Evolutionary conservation across 2,888 invertebrate species (phyloP).

Genomic region (Microctonus aethiopoides): DNA sequence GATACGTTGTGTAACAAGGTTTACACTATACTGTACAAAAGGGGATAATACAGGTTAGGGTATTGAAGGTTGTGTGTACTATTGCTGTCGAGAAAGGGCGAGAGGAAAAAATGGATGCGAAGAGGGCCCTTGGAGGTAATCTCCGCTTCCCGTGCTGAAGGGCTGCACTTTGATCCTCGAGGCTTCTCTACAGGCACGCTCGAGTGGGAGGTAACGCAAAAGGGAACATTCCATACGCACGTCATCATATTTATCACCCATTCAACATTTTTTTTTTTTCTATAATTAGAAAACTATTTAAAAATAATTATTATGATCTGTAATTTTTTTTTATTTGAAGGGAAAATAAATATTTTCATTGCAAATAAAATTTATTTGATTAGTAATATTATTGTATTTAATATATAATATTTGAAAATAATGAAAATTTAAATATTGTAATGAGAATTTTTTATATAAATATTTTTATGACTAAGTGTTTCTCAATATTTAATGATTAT

Average conservation of each 20-base stretch:
- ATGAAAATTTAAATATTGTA: too few relatives aligned
- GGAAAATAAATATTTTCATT: too few relatives aligned
- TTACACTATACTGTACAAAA: slow-evolving; percentile 15
- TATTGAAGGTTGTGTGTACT: neutral
- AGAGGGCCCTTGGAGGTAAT: slow-evolving; percentile 61
- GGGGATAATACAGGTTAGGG: slow-evolving; percentile 24
- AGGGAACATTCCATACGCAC: neutral
- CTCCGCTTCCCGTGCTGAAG: slow-evolving; percentile 52
- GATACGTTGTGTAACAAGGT: slow-evolving; percentile 44
- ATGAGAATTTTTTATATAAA: too few relatives aligned
- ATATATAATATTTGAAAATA: too few relatives aligned
- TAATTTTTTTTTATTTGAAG: too few relatives aligned
- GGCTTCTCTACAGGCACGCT: slow-evolving; percentile 62
- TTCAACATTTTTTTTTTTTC: slow-evolving; percentile 51
- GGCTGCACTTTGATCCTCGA: slow-evolving; percentile 62
- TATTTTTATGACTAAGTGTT: too few relatives aligned
- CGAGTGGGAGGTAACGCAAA: slow-evolving; percentile 31
- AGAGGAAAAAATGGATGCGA: slow-evolving; percentile 29
- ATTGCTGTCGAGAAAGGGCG: neutral
- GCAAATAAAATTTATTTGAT: too few relatives aligned
- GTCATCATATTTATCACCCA: neutral
- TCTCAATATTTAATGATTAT: too few relatives aligned
- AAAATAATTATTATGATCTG: too few relatives aligned
- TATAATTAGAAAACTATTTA: too few relatives aligned
- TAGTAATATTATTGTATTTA: too few relatives aligned